Percentiles rank a stretch among this genome's conserved stretches.
Evolutionary conservation across 2,888 invertebrate genomes (phyloP).

Genomic region (Lomographa bimaculata): DNA sequence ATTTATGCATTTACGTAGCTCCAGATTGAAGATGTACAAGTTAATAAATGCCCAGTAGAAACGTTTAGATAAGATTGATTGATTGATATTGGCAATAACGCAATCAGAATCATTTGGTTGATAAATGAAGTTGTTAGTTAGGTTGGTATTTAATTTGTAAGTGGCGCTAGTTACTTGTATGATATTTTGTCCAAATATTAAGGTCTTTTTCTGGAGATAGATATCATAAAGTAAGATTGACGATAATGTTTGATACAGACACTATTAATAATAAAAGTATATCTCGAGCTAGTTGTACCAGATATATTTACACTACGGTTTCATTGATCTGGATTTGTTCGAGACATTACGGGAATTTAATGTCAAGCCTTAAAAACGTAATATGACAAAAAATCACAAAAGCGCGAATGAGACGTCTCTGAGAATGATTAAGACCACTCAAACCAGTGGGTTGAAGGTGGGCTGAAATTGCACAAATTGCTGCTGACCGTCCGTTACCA

Average conservation of each 20-base stretch:
- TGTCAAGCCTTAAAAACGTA: no score
- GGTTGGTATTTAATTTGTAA: no score
- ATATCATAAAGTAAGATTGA: no score
- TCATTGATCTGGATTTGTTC: no score
- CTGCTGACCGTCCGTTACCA: constrained; percentile 24
- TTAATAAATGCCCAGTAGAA: constrained; percentile 19
- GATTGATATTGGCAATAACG: constrained; percentile 20
- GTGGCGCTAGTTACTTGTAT: no score
- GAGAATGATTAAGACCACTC: constrained; percentile 34
- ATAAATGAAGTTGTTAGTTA: constrained; percentile 7
- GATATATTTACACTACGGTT: no score
- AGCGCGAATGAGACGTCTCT: constrained; percentile 21
- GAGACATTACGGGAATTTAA: no score
- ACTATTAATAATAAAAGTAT: no score
- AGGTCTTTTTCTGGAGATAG: no score
- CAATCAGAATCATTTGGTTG: constrained; percentile 12
- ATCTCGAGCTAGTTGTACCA: no score
- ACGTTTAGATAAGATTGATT: constrained; percentile 21
- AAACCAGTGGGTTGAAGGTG: constrained; percentile 41
- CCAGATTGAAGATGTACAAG: constrained; percentile 18
- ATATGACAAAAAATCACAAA: constrained; percentile 22
- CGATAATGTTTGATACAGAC: no score
- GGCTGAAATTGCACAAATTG: constrained; percentile 50
- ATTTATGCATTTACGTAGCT: constrained; percentile 23
- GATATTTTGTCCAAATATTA: no score